Base-by-base conservation (phyloP, 1,140 invertebrate species). In the Diuraphis noxia region DNA sequence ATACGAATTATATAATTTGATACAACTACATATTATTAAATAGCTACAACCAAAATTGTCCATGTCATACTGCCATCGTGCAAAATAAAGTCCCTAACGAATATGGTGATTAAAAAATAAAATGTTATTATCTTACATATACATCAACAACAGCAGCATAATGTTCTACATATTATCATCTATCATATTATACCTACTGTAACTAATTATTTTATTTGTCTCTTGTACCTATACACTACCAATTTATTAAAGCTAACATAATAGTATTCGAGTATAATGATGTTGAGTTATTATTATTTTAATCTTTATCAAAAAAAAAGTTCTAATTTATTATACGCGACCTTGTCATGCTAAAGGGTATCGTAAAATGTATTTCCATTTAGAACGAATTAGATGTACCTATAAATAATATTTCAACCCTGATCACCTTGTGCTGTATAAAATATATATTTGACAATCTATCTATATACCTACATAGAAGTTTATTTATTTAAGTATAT, bases 371-470 rank as follows among this genome's bases (percentile, higher is more conserved):
- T 82, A 82, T 82, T 38, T n/a, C 36, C 25, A 38, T 43, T 43
- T 41, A 81, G 36, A 82, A 82, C 30, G 40, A 40, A 41, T 40
- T 43, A n/a, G 17, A 41, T 82, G 38, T 82, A 82, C 10, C 40
- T 40, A 43, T 82, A 82, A n/a, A 41, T 72, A 72, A 81, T 79
- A 38, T 38, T 82, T 82, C 40, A 41, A 82, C 81, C 81, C 81
- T 41, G 81, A 82, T 82, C 40, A 82, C 81, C 81, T 82, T 82
- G 81, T 82, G 23, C 56, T 19, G 56, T n/a, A 72, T 72, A 72
- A 17, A 49, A 49, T 49, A n/a, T 72, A 72, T 72, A 63, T 72
- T 72, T 34, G 30, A n/a, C n/a, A 17, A 0, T 81, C 21, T 40
- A n/a, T 72, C 25, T 82, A 30, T 41, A n/a, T 13, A 34, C n/a